A percentile compares a stretch with the other conserved stretches of the same genome.
Conservation (phyloP, 2,113 vertebrate genomes). For the Chascanopsetta lugubris region DNA sequence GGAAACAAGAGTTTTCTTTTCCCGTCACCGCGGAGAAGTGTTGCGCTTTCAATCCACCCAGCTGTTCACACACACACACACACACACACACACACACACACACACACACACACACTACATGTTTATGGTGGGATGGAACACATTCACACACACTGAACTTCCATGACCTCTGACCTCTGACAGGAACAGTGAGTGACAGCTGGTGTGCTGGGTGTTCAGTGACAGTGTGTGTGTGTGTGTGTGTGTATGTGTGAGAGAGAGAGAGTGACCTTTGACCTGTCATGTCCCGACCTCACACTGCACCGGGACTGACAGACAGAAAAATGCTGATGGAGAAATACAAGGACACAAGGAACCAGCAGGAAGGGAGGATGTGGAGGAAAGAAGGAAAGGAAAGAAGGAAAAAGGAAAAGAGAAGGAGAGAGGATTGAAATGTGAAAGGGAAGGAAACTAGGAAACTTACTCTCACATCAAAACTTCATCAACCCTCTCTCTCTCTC, state of each 20-base stretch:
- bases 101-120: neutral
- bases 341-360: neutral
- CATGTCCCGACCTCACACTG: slow-evolving; percentile 7
- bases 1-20: neutral
- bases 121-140: neutral
- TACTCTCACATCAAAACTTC: no score
- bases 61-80: slow-evolving; percentile 29
- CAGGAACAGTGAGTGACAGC: slow-evolving; percentile 31
- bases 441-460: no score
- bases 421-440: no score
- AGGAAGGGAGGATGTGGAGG: no score
- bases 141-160: neutral
- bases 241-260: neutral
- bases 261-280: slow-evolving; percentile 36
- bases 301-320: neutral
- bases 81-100: neutral
- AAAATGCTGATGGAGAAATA: slow-evolving; percentile 31
- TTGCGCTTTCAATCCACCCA: no score
- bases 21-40: no score
- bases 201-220: slow-evolving; percentile 20
- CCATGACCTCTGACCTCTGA: neutral
- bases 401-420: no score
- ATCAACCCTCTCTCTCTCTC: neutral
- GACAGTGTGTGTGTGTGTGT: slow-evolving; percentile 3
- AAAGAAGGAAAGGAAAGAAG: no score